phyloP scores from a whole-genome alignment of 2,797 vertebrate species.

The Phalanger gymnotis region DNA sequence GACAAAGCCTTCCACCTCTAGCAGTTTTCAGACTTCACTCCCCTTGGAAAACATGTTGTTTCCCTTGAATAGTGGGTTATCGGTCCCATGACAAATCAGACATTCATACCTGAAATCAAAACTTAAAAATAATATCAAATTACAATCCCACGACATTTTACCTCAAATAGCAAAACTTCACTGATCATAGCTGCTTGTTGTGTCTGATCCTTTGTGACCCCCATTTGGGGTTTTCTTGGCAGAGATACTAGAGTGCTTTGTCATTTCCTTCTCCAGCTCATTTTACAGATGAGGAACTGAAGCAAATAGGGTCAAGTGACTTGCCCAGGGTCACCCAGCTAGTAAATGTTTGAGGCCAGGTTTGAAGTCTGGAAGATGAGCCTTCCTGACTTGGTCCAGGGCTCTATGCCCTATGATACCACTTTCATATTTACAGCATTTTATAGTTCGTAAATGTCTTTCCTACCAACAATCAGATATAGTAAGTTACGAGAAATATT shows the following conservation, averaged over 20 bases:
- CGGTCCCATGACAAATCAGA: not conserved
- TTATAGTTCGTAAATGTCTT: not conserved
- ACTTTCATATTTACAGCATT: not conserved
- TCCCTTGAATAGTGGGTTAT: not conserved
- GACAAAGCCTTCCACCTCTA: not conserved
- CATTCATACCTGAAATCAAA: not conserved
- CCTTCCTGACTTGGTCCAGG: not conserved
- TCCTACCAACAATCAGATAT: not conserved
- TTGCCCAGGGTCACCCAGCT: not conserved
- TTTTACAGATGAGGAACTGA: not conserved
- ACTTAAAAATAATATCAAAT: not conserved
- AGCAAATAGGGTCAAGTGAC: not conserved
- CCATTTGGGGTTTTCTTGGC: not conserved
- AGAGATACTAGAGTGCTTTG: not conserved
- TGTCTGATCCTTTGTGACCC: not conserved
- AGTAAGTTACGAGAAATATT: not conserved
- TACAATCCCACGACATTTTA: not conserved
- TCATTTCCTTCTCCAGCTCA: not conserved
- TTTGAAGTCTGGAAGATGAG: not conserved
- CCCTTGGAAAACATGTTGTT: not conserved
- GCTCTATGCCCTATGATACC: not conserved
- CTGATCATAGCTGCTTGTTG: not conserved
- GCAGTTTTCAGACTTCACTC: not conserved
- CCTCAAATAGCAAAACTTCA: not conserved
- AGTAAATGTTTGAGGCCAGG: not conserved